These are phyloP conservation scores for Brenthis daphne DNA, from an alignment of 2,888 invertebrate species.

Conservation along the genomic window DNA sequence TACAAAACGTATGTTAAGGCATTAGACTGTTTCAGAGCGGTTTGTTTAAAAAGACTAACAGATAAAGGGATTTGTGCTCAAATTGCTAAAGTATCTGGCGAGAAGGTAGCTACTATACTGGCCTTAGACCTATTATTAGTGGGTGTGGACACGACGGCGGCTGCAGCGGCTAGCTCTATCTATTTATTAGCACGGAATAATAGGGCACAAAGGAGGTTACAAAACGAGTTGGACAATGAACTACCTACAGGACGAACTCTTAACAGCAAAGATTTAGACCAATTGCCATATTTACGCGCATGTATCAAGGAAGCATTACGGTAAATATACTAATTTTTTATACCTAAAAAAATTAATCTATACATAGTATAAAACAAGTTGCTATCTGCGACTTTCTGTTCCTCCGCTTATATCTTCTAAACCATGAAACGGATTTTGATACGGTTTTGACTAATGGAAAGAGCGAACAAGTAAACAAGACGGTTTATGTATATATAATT, in stretches of 20 bases:
- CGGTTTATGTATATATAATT: too few species aligned
- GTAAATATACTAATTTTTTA: slow-evolving; percentile 59
- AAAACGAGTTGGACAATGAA: slow-evolving; percentile 82
- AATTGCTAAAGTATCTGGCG: slow-evolving; percentile 63
- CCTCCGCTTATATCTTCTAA: too few species aligned
- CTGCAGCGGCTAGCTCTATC: slow-evolving; percentile 87
- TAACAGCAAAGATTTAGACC: slow-evolving; percentile 83
- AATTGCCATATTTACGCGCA: slow-evolving; percentile 87
- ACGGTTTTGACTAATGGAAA: too few species aligned
- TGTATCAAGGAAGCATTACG: slow-evolving; percentile 90
- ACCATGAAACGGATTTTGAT: too few species aligned
- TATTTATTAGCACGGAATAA: slow-evolving; percentile 88
- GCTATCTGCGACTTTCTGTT: too few species aligned
- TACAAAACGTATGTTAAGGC: slow-evolving; percentile 87
- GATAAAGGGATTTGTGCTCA: slow-evolving; percentile 73
- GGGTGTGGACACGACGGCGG: slow-evolving; percentile 92
- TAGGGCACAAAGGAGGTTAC: slow-evolving; percentile 85
- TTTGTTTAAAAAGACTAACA: slow-evolving; percentile 70
- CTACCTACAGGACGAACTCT: slow-evolving; percentile 81
- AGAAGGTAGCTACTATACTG: slow-evolving; percentile 84
- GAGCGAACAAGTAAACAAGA: too few species aligned
- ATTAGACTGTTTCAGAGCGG: slow-evolving; percentile 87
- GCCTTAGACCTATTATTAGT: slow-evolving; percentile 90
- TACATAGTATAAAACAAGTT: neutral
- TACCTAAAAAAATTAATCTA: too few species aligned